Conservation (phyloP, 2,797 vertebrate genomes). For the Hylomyscus alleni region DNA sequence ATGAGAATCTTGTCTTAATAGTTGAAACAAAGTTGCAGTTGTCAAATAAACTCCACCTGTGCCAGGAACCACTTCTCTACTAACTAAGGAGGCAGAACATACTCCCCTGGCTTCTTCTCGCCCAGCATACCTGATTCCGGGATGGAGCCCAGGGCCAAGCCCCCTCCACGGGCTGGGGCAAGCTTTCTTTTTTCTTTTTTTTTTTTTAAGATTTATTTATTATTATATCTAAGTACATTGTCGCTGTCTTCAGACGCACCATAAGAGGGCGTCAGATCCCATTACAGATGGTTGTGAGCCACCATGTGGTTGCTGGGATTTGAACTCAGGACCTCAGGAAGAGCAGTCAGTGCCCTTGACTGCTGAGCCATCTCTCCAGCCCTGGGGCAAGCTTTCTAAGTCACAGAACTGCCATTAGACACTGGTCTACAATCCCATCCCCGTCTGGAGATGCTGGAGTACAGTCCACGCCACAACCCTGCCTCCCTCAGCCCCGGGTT, state of each 20-base stretch:
- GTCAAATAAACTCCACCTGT: not conserved
- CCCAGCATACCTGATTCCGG: not conserved
- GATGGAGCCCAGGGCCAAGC: not conserved
- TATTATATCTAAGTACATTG: too few species aligned
- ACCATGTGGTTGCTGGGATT: too few species aligned
- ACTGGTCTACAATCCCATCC: not conserved
- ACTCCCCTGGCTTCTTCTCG: not conserved
- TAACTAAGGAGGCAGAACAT: not conserved
- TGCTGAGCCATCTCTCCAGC: too few species aligned
- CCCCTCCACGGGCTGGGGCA: not conserved
- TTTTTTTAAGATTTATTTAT: too few species aligned
- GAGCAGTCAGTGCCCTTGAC: too few species aligned
- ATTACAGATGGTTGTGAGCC: too few species aligned
- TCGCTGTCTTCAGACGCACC: too few species aligned
- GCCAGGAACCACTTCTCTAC: not conserved
- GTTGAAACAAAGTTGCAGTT: slow-evolving; percentile 35
- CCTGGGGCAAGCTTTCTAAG: not conserved
- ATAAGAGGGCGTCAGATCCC: not conserved
- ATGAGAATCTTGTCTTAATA: slow-evolving; percentile 26
- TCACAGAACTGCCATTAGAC: not conserved
- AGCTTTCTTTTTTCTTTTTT: not conserved
- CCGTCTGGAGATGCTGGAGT: not conserved
- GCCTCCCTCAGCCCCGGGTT: not conserved
- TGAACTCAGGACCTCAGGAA: too few species aligned
- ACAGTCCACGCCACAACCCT: not conserved